Conservation (phyloP, 2,113 vertebrate genomes). For the Mesitornis unicolor region DNA sequence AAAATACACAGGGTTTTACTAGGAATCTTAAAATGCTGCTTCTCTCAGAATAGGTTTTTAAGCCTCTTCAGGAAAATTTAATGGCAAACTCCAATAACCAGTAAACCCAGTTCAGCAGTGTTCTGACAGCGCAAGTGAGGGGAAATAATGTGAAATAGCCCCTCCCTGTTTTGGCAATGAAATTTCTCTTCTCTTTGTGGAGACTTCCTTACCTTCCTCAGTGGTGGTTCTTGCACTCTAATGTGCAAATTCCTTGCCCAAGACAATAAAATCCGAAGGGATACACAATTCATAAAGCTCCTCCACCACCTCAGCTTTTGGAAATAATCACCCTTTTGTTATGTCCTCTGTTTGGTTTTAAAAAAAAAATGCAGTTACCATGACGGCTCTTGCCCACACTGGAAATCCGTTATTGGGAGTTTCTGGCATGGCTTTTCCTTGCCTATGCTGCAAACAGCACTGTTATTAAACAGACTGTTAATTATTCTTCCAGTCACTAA, state of each 20-base stretch:
- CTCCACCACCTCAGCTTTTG: background rate
- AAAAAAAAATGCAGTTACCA: slow-evolving; percentile 26
- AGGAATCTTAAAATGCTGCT: background rate
- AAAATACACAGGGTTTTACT: background rate
- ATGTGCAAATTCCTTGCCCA: accelerated
- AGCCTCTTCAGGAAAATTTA: background rate
- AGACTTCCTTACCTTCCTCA: background rate
- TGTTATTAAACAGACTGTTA: slow-evolving; percentile 58
- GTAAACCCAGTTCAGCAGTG: background rate
- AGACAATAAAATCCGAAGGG: background rate
- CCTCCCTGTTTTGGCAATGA: background rate
- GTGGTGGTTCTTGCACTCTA: background rate
- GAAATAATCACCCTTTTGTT: background rate
- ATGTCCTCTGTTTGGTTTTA: background rate
- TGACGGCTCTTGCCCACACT: slow-evolving; percentile 1
- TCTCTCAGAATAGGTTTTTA: background rate
- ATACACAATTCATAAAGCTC: background rate
- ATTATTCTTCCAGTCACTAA: slow-evolving; percentile 14
- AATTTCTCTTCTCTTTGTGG: background rate
- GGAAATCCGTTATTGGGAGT: background rate
- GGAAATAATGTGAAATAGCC: background rate
- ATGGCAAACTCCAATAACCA: background rate
- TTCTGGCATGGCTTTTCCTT: slow-evolving; percentile 25
- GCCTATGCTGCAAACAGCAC: background rate
- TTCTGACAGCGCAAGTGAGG: background rate